These are phyloP conservation scores for Xenopus laevis DNA, from an alignment of 2,113 vertebrate species.

Conservation along the genomic window DNA sequence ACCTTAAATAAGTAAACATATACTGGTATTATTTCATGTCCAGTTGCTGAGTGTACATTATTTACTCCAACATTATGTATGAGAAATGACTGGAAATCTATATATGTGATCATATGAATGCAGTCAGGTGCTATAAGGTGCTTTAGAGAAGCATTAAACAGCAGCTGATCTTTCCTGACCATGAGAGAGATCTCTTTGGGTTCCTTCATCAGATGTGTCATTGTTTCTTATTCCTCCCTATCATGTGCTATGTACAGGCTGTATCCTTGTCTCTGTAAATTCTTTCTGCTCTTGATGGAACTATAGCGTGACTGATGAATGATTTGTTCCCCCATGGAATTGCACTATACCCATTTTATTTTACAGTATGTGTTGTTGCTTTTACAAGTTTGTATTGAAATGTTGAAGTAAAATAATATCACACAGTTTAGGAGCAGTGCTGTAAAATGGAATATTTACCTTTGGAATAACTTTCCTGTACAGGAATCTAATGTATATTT, in stretches of 20 bases:
- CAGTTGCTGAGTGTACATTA: too few relatives aligned
- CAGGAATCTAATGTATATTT: too few relatives aligned
- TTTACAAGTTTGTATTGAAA: not conserved
- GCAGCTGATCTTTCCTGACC: conserved; percentile 57
- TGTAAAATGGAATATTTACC: not conserved
- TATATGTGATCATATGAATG: too few relatives aligned
- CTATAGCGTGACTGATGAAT: conserved; percentile 34
- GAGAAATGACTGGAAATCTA: too few relatives aligned
- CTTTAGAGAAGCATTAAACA: not conserved
- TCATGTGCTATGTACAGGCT: conserved; percentile 43
- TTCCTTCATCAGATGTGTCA: conserved; percentile 57
- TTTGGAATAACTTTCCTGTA: too few relatives aligned
- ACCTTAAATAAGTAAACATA: not conserved
- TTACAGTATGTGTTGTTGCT: not conserved
- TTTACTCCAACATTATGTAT: too few relatives aligned
- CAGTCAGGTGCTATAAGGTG: too few relatives aligned
- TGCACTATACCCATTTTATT: not conserved
- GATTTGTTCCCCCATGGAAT: not conserved
- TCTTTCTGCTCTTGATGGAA: conserved; percentile 41
- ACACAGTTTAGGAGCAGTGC: not conserved
- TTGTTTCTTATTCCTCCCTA: conserved; percentile 45
- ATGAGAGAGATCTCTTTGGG: conserved; percentile 58
- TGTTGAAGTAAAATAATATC: not conserved
- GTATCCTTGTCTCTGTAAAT: conserved; percentile 34
- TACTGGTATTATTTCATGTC: too few relatives aligned